Base-by-base conservation (phyloP, 2,797 vertebrate species). In the Phaenicophaeus curvirostris region DNA sequence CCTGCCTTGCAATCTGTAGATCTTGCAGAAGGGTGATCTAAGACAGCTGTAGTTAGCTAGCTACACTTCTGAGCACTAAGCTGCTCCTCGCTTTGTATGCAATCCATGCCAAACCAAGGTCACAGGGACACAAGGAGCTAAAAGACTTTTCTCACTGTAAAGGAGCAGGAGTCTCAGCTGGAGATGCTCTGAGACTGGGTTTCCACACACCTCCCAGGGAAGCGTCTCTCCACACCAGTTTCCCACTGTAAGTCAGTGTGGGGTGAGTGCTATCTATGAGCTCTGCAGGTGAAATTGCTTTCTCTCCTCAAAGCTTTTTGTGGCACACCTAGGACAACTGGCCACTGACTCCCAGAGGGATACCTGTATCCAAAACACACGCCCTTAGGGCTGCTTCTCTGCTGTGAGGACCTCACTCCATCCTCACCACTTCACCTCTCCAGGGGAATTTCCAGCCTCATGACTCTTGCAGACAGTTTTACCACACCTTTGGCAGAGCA, bases 1-100 rank as follows among this genome's bases (percentile, higher is more conserved):
- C 48, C 79, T 93, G 92, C 85, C 59, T 91, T 39, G 77, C 87
- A 95, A 96, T 96, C 95, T 96, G 89, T 91, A 93, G 82, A 96
- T 96, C 94, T 96, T 39, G 4, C 46, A 77, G 82, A 94, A 93
- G 66, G 82, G 74, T 19, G 42, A 92, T 91, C 90, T 77, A 90
- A 90, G 88, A 89, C 54, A 71, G 79, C 59, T 71, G 59, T 91
- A 95, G 92, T 78, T 94, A 82, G 85, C 93, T 77, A 82, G 61
- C 85, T 91, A 55, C 68, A 51, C 35, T 83, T 72, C 57, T 39
- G 50, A 91, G 79, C 80, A 48, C 39, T 91, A 85, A 94, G 76
- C 71, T 89, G 48, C 67, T 93, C 58, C 83, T 93, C 3, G 0
- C 63, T 95, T 95, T 90, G 30, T 80, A 89, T 89, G 90, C 68